Base-by-base conservation (phyloP, 2,113 vertebrate species). In the Takifugu bimaculatus region DNA sequence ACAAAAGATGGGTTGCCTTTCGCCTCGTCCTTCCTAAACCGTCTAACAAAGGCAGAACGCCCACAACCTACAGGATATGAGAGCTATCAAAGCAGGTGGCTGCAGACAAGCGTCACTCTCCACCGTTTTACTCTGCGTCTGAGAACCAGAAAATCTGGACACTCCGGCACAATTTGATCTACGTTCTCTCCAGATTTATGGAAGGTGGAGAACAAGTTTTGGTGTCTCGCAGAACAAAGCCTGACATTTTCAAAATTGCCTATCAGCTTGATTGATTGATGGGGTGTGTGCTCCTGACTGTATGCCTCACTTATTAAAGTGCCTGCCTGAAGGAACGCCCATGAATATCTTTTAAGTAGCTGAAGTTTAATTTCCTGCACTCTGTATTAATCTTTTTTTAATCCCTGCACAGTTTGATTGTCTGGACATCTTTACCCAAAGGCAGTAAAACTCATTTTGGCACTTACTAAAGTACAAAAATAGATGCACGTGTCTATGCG, bases 341-440 rank as follows among this genome's bases (percentile, higher is more conserved):
- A 86, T 89, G 89, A 92, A 90, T 90, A 86, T 88, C 72, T 75
- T 83, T 88, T 83, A 81, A 89, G 77, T 88, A 74, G 75, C 79
- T 81, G 75, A 88, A 85, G 82, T 90, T 91, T 90, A 90, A 91
- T 91, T 91, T 92, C 91, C 91, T 92, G 89, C 77, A 49, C 83
- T 84, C 68, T 80, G 82, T 88, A 88, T 88, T 85, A 84, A 90
- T 87, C 82, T 86, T 83, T 85, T 20, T 86, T 85, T 89, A 84
- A 86, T 84, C 79, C 80, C 76, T 77, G 82, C 83, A 85, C 81
- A 80, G 79, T 83, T 87, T 86, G 82, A 87, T 88, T 89, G 84
- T 88, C 78, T 86, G 65, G 84, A 83, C 78, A 80, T 78, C 72
- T 39, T 39, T 81, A 73, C 81, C 85, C 82, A 70, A 57, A 83